Conservation (phyloP, 2,797 vertebrate genomes). For the Falco naumanni region DNA sequence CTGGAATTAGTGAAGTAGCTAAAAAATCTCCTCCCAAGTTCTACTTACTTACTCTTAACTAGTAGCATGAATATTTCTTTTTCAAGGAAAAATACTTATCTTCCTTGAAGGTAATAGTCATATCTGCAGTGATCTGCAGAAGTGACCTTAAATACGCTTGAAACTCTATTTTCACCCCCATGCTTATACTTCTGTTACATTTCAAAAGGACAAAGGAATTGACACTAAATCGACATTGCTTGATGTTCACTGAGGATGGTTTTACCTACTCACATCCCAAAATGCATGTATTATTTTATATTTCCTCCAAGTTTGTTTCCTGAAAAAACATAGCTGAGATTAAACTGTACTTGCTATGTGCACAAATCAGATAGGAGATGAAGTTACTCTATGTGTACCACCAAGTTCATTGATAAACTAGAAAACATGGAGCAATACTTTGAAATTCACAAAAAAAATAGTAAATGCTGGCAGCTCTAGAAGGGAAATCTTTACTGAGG, state of each 20-base stretch:
- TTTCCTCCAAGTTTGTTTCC: neutral
- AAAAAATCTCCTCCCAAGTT: neutral
- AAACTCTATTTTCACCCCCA: neutral
- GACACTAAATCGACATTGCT: neutral
- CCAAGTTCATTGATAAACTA: neutral
- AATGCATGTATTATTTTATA: neutral
- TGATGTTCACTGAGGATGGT: neutral
- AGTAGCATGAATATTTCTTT: neutral
- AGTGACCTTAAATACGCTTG: neutral
- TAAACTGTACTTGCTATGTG: neutral
- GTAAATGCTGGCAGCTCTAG: neutral
- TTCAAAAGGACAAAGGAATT: neutral
- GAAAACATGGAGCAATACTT: neutral
- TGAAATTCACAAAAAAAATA: neutral
- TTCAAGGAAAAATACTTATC: neutral
- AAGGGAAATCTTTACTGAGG: neutral
- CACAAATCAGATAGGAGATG: neutral
- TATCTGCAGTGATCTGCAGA: neutral
- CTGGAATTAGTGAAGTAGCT: neutral
- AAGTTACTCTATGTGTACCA: rapidly evolving
- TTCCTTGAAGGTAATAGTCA: neutral
- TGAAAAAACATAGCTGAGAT: neutral
- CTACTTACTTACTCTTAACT: neutral
- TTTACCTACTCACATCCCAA: neutral
- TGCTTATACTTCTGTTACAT: neutral